phyloP scores from a whole-genome alignment of 2,797 vertebrate genomes.

The Otolemur crassicaudatus region DNA sequence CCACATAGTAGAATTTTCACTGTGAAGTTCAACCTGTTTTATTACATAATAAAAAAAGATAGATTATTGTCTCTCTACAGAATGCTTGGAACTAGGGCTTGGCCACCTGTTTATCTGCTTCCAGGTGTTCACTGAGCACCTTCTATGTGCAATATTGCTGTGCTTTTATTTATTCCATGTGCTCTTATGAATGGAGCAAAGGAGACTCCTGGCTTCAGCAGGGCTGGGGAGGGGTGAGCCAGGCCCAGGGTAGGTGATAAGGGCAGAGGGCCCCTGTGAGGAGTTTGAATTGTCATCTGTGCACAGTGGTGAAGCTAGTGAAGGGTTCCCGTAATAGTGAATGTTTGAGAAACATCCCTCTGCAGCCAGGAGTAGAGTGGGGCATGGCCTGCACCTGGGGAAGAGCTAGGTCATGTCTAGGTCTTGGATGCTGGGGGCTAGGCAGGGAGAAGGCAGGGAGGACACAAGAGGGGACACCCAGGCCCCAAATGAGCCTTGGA shows the following conservation, averaged over 20 bases:
- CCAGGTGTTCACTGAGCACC: background rate
- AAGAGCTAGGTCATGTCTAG: background rate
- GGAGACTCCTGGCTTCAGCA: background rate
- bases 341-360: background rate
- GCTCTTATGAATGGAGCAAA: background rate
- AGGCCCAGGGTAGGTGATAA: background rate
- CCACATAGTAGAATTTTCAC: background rate
- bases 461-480: background rate
- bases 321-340: background rate
- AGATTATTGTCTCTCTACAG: background rate
- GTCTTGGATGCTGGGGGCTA: background rate
- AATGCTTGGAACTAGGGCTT: background rate
- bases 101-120: background rate
- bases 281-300: background rate
- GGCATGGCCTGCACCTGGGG: fast-evolving
- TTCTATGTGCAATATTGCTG: background rate
- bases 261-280: background rate
- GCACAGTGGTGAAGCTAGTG: fast-evolving
- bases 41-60: background rate
- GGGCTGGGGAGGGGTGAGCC: background rate
- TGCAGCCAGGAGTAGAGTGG: background rate
- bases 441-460: background rate
- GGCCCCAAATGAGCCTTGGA: background rate
- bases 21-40: background rate
- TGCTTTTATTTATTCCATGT: background rate